These are phyloP conservation scores for Lycocorax pyrrhopterus DNA, from an alignment of 2,113 vertebrate species.

Conservation along the genomic window DNA sequence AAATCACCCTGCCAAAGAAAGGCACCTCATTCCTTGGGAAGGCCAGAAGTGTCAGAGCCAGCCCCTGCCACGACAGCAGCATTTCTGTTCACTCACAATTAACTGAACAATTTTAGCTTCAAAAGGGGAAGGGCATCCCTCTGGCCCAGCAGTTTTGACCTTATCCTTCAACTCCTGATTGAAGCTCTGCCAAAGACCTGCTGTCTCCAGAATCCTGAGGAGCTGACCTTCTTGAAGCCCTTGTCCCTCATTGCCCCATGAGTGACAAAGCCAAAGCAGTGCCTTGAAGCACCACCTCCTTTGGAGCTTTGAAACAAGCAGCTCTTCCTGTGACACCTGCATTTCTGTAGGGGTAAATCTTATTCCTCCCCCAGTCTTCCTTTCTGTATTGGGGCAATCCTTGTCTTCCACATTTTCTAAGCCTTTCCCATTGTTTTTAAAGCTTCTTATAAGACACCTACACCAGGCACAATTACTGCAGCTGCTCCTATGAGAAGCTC, in stretches of 20 bases:
- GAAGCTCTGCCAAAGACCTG: background rate
- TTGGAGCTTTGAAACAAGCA: background rate
- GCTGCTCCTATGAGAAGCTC: background rate
- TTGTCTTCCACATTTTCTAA: background rate
- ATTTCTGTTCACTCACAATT: background rate
- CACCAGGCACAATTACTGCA: background rate
- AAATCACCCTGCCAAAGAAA: background rate
- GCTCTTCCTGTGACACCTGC: background rate
- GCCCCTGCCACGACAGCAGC: fast-evolving
- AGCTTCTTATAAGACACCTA: background rate
- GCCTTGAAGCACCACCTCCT: background rate
- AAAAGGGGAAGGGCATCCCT: background rate
- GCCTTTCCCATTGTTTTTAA: background rate
- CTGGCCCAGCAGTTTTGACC: background rate
- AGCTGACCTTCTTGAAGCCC: background rate
- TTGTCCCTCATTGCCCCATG: fast-evolving
- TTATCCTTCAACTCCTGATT: background rate
- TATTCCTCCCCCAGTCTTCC: background rate
- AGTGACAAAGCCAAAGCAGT: background rate
- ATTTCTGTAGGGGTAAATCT: background rate
- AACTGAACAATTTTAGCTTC: background rate
- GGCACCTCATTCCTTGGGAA: background rate
- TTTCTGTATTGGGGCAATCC: background rate
- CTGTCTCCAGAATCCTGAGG: background rate
- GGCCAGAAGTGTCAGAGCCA: background rate